Percentiles rank a stretch among this genome's conserved stretches.
Evolutionary conservation across 2,113 vertebrate genomes (phyloP).

Genomic region (Ptychochromis oligacanthus): DNA sequence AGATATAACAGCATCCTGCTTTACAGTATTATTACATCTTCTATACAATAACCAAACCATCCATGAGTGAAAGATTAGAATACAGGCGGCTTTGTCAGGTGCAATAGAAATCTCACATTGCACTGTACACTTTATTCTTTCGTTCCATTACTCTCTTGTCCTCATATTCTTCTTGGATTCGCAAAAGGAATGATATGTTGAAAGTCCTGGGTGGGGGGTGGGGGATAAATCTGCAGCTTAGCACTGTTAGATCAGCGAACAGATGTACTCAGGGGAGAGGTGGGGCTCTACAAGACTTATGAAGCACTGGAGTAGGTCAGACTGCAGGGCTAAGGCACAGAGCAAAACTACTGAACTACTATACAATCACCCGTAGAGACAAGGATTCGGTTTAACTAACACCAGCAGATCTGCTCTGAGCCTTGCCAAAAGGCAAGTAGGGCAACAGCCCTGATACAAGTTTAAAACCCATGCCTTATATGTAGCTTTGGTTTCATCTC

Average conservation of each 20-base stretch:
- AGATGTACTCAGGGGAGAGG: not conserved
- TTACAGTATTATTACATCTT: constrained; percentile 28
- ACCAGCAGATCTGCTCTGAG: constrained; percentile 49
- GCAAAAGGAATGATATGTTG: constrained; percentile 28
- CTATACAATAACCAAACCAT: constrained; percentile 9
- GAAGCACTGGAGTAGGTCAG: constrained; percentile 38
- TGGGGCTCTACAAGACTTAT: constrained; percentile 6
- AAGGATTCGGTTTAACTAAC: constrained; percentile 29
- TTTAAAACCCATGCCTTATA: constrained; percentile 29
- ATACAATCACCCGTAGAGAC: constrained; percentile 20
- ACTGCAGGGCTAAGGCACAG: constrained; percentile 54
- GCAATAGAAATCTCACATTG: constrained; percentile 4
- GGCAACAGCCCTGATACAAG: constrained; percentile 17
- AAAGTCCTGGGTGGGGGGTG: not conserved
- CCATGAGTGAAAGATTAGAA: not conserved
- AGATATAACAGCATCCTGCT: constrained; percentile 20
- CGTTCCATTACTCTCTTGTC: not conserved
- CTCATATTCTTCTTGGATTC: constrained; percentile 8
- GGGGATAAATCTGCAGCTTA: constrained; percentile 13
- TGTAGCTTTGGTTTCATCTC: constrained; percentile 58
- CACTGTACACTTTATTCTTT: not conserved
- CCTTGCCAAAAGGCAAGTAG: constrained; percentile 43
- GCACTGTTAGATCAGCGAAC: constrained; percentile 3
- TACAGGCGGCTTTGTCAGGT: not conserved
- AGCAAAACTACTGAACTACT: constrained; percentile 54